Conservation (phyloP, 1,140 invertebrate species). For the Drosophila ananassae region DNA sequence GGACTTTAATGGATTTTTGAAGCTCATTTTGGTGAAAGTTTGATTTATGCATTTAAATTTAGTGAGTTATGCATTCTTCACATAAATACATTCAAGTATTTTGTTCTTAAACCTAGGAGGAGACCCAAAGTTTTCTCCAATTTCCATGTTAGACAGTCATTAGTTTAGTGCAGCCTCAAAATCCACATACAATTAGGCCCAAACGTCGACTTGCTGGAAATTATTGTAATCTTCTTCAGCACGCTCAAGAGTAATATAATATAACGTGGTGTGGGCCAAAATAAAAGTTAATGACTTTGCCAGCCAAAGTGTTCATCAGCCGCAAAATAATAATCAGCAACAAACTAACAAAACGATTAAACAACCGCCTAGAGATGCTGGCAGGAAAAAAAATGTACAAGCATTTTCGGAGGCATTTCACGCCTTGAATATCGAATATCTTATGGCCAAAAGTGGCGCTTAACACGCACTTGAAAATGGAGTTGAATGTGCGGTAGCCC, state of each 20-base stretch:
- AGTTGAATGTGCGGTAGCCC: constrained; percentile 65
- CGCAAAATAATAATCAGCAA: constrained; percentile 29
- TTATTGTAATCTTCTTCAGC: constrained; percentile 44
- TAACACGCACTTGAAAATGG: constrained; percentile 68
- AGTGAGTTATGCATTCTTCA: too few species aligned
- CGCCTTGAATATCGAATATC: constrained; percentile 41
- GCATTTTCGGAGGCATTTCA: constrained; percentile 45
- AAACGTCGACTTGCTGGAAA: constrained; percentile 40
- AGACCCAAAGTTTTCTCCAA: not conserved
- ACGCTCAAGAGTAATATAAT: constrained; percentile 49
- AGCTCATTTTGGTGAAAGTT: constrained; percentile 16
- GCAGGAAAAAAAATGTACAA: constrained; percentile 6
- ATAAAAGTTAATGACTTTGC: constrained; percentile 51
- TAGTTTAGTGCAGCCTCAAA: constrained; percentile 34
- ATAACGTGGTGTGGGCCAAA: constrained; percentile 23
- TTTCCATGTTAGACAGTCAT: constrained; percentile 24
- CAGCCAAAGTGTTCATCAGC: constrained; percentile 37
- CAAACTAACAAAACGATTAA: constrained; percentile 8
- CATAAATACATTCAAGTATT: not conserved
- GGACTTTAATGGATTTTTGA: constrained; percentile 35
- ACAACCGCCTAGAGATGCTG: constrained; percentile 26
- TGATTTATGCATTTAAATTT: not conserved
- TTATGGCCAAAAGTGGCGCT: constrained; percentile 65
- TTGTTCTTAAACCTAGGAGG: not conserved
- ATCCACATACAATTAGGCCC: constrained; percentile 42